Evolutionary conservation across 2,888 invertebrate species (phyloP).

Genomic region (Theretra japonica): DNA sequence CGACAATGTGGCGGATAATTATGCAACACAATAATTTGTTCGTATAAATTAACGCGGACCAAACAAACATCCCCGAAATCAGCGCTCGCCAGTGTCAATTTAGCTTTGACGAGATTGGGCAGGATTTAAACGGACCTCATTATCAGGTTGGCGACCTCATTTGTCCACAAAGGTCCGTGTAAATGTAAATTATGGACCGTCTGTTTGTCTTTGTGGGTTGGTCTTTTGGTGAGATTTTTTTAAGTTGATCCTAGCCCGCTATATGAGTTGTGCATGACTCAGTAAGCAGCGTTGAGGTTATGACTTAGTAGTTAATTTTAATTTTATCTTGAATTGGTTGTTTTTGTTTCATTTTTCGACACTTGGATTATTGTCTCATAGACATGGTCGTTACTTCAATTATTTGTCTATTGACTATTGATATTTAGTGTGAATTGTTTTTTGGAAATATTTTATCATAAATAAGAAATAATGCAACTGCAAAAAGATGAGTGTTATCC

Average conservation of each 20-base stretch:
- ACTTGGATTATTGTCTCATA: no score
- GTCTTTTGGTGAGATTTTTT: neutral
- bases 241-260: no score
- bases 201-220: neutral
- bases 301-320: no score
- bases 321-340: no score
- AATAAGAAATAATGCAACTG: neutral
- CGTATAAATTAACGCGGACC: slow-evolving; percentile 9
- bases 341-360: no score
- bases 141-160: slow-evolving; percentile 41
- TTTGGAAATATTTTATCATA: no score
- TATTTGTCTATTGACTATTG: no score
- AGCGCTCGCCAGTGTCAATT: slow-evolving; percentile 51
- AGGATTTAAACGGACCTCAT: slow-evolving; percentile 48
- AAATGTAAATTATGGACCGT: slow-evolving; percentile 32
- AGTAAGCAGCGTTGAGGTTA: no score
- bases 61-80: slow-evolving; percentile 42
- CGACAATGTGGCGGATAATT: slow-evolving; percentile 23
- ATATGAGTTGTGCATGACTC: no score
- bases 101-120: slow-evolving; percentile 53
- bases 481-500: neutral
- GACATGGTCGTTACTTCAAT: no score
- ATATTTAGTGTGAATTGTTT: no score
- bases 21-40: slow-evolving; percentile 21
- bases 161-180: slow-evolving; percentile 32